Percentiles rank a stretch among this genome's conserved stretches.
phyloP scores from a whole-genome alignment of 2,113 vertebrate species.

The Rhinichthys klamathensis region DNA sequence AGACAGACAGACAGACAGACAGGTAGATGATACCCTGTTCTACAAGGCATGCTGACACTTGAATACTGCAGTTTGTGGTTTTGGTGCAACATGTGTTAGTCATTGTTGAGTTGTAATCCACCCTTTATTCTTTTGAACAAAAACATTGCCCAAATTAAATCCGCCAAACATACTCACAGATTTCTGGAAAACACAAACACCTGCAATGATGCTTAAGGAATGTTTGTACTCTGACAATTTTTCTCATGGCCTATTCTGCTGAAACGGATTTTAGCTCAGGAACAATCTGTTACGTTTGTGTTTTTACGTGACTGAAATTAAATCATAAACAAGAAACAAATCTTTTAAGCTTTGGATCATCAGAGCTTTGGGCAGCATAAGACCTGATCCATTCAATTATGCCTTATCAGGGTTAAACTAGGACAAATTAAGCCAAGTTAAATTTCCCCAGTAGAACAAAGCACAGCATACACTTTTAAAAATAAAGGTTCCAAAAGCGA shows the following conservation, averaged over 20 bases:
- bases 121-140: constrained; percentile 3
- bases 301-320: constrained; percentile 5
- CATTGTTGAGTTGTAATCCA: constrained; percentile 9
- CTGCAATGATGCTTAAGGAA: not conserved
- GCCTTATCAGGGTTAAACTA: not conserved
- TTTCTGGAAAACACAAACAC: constrained; percentile 5
- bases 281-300: constrained; percentile 21
- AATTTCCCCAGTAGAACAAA: too few species aligned
- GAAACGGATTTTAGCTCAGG: not conserved
- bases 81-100: not conserved
- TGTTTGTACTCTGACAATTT: constrained; percentile 1
- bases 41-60: not conserved
- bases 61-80: not conserved
- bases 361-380: constrained; percentile 10
- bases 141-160: constrained; percentile 19
- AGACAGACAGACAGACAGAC: too few species aligned
- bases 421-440: not conserved
- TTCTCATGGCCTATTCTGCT: not conserved
- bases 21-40: too few species aligned
- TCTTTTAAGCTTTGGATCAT: constrained; percentile 35
- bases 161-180: not conserved
- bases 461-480: too few species aligned
- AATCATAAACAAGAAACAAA: constrained; percentile 11
- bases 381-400: constrained; percentile 6
- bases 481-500: too few species aligned